phyloP scores from a whole-genome alignment of 2,797 vertebrate species.

The Spheniscus humboldti region DNA sequence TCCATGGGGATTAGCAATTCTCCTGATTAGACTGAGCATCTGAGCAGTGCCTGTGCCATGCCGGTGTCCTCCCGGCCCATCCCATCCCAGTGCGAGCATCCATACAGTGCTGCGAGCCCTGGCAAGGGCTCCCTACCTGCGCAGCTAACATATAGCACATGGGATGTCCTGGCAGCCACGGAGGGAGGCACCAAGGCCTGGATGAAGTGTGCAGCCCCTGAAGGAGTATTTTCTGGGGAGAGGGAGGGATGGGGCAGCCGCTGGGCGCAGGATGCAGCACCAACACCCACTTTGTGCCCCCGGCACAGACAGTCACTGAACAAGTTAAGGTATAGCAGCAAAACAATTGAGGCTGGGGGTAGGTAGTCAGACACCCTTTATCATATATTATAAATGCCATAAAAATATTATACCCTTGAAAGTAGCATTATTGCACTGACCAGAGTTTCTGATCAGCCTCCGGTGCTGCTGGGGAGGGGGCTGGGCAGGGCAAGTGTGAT shows the following conservation, averaged over 20 bases:
- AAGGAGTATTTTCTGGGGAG: neutral
- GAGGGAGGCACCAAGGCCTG: neutral
- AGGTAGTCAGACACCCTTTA: neutral
- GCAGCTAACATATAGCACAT: neutral
- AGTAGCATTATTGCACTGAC: neutral
- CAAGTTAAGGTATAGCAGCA: neutral
- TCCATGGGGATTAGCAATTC: neutral
- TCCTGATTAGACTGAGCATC: neutral
- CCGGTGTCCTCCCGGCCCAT: neutral
- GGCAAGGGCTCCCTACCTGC: neutral
- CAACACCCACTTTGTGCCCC: neutral
- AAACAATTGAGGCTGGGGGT: rapidly evolving
- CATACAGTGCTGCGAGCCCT: neutral
- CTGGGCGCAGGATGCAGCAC: neutral
- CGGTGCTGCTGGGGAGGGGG: neutral
- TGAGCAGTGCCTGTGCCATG: neutral
- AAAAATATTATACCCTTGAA: neutral
- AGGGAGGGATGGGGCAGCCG: neutral
- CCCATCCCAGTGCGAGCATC: rapidly evolving
- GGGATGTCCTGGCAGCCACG: neutral
- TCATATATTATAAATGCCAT: neutral
- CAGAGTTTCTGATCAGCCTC: neutral
- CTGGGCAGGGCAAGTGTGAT: neutral
- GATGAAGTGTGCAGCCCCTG: neutral
- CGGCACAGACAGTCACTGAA: neutral